Evolutionary conservation across 2,888 invertebrate species (phyloP).

Genomic region (Lucinisca nassula): DNA sequence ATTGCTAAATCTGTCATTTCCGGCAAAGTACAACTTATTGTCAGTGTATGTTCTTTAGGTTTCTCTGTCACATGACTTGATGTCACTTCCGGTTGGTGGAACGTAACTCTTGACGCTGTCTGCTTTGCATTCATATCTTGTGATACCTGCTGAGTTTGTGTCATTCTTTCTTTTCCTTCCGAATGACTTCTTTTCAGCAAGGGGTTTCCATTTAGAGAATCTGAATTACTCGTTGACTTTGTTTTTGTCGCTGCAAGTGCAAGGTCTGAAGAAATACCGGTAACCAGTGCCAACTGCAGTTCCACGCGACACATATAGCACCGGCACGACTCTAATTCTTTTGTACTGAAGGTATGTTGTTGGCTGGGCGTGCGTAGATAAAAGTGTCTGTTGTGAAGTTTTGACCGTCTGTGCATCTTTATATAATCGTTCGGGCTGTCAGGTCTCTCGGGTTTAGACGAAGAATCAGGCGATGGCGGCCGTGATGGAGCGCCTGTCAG

Average conservation of each 20-base stretch:
- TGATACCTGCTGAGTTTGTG: background rate
- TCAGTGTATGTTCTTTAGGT: conserved; percentile 45
- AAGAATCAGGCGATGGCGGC: conserved; percentile 48
- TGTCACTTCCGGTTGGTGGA: conserved; percentile 52
- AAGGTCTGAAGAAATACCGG: conserved; percentile 22
- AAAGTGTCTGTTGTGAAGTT: conserved; percentile 76
- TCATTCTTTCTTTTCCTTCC: background rate
- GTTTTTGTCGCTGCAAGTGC: background rate
- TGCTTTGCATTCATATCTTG: background rate
- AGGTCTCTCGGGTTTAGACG: conserved; percentile 24
- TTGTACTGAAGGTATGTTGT: conserved; percentile 57
- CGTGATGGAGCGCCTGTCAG: conserved; percentile 48
- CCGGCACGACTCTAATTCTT: conserved; percentile 70
- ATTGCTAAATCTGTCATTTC: conserved; percentile 44
- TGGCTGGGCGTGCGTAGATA: conserved; percentile 75
- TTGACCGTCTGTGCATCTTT: conserved; percentile 71
- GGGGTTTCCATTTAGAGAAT: background rate
- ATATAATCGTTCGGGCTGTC: conserved; percentile 62
- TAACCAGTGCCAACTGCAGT: conserved; percentile 74
- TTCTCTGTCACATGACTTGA: conserved; percentile 13
- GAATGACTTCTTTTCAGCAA: background rate
- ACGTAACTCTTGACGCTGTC: conserved; percentile 31
- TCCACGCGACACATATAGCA: conserved; percentile 80
- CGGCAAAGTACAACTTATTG: conserved; percentile 66
- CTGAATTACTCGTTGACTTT: background rate